Percentiles rank a stretch among this genome's conserved stretches.
These are phyloP conservation scores for Philereme transversata DNA, from an alignment of 2,888 invertebrate species.

Conservation along the genomic window DNA sequence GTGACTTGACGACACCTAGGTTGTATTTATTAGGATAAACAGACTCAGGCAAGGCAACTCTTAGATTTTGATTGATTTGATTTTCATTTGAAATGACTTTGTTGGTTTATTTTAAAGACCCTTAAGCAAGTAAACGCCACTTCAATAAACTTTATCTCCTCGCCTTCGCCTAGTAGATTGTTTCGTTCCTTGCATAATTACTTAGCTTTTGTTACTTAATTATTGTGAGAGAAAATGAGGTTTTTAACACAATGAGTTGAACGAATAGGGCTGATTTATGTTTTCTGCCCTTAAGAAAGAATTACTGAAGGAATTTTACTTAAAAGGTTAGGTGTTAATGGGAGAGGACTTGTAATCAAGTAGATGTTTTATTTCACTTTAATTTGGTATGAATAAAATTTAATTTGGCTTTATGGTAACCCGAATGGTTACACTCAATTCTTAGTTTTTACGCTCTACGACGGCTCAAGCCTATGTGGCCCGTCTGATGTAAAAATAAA, in stretches of 20 bases:
- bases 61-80: too few relatives aligned
- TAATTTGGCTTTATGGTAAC: too few relatives aligned
- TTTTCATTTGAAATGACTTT: too few relatives aligned
- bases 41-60: too few relatives aligned
- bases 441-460: too few relatives aligned
- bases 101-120: background rate
- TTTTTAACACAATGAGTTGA: slow-evolving; percentile 68
- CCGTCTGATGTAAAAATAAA: too few relatives aligned
- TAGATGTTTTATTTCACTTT: slow-evolving; percentile 1
- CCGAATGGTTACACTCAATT: too few relatives aligned
- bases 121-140: background rate
- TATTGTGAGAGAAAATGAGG: slow-evolving; percentile 63
- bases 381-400: background rate
- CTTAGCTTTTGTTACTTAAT: slow-evolving; percentile 77
- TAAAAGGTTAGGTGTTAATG: slow-evolving; percentile 33
- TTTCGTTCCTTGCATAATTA: slow-evolving; percentile 76
- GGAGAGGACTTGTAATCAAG: slow-evolving; percentile 13
- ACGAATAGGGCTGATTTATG: slow-evolving; percentile 58
- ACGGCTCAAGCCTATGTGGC: too few relatives aligned
- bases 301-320: slow-evolving; percentile 17
- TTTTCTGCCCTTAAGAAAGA: slow-evolving; percentile 36
- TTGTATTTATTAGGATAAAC: too few relatives aligned
- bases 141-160: slow-evolving; percentile 45
- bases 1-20: too few relatives aligned
- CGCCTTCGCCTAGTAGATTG: slow-evolving; percentile 59